Evolutionary conservation across 2,113 vertebrate genomes (phyloP).

Genomic region (Caranx melampygus): DNA sequence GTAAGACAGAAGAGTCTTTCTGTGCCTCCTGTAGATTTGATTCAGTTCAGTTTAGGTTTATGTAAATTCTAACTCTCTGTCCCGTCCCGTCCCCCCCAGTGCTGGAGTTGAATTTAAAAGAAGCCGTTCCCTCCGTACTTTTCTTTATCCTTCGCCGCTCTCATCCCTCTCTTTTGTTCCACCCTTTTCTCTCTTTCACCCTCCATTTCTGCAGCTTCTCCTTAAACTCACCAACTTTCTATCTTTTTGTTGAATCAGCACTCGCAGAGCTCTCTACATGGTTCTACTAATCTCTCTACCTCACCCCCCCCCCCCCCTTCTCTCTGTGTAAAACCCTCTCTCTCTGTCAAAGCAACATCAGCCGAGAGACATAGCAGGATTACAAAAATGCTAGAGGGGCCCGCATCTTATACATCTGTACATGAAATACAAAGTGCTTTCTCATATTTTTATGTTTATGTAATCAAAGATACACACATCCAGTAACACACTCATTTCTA

Average conservation of each 20-base stretch:
- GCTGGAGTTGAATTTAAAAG: too few species aligned
- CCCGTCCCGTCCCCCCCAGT: background rate
- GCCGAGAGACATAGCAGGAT: constrained; percentile 4
- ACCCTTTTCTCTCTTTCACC: background rate
- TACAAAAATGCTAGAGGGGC: background rate
- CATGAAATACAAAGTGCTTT: background rate
- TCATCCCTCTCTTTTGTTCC: background rate
- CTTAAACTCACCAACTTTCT: constrained; percentile 28
- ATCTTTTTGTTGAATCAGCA: constrained; percentile 49
- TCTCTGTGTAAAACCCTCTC: constrained; percentile 8
- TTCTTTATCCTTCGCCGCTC: background rate
- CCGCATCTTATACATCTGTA: background rate
- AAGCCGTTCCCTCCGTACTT: background rate
- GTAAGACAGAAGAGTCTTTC: background rate
- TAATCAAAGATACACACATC: background rate
- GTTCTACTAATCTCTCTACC: constrained; percentile 43
- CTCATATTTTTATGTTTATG: background rate
- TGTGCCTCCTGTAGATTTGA: background rate
- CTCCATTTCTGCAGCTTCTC: background rate
- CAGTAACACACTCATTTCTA: background rate
- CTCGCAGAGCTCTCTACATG: constrained; percentile 4
- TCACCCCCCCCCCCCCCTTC: background rate
- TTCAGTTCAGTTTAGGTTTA: background rate
- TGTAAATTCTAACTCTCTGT: background rate
- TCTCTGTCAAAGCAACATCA: constrained; percentile 23